phyloP scores from a whole-genome alignment of 2,797 vertebrate species.

The Bucorvus abyssinicus region DNA sequence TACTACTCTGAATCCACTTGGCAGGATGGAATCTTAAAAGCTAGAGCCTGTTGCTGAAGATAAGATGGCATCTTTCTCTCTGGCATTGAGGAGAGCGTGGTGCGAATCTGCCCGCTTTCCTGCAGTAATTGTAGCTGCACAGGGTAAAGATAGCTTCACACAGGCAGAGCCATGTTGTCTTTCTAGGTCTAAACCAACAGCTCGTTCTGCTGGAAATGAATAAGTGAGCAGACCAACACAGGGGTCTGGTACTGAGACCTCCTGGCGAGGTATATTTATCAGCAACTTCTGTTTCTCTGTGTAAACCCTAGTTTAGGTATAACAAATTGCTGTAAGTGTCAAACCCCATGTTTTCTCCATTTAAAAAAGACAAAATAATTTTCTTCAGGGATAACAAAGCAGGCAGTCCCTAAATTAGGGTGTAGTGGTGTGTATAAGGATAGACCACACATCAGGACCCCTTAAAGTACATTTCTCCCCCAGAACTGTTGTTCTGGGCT shows the following conservation, averaged over 20 bases:
- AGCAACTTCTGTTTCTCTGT: not conserved
- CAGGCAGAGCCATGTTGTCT: not conserved
- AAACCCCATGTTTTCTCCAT: not conserved
- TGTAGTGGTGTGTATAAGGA: not conserved
- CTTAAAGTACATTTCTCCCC: not conserved
- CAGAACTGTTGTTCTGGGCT: not conserved
- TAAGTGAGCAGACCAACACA: not conserved
- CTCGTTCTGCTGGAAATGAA: not conserved
- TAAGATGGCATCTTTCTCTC: not conserved
- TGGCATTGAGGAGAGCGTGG: not conserved
- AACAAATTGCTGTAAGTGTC: not conserved
- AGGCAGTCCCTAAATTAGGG: not conserved
- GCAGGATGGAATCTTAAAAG: not conserved
- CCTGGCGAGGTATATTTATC: not conserved
- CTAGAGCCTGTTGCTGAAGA: not conserved
- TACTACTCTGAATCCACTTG: not conserved
- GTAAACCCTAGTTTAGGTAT: not conserved
- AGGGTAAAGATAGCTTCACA: not conserved
- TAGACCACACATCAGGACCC: not conserved
- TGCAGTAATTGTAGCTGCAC: not conserved
- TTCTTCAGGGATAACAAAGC: not conserved
- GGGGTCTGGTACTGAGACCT: not conserved
- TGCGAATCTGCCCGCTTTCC: not conserved
- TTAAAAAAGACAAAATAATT: not conserved
- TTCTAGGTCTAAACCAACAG: not conserved